These are phyloP conservation scores for Drosophila sucinea DNA, from an alignment of 1,140 invertebrate genomes.

Conservation along the genomic window DNA sequence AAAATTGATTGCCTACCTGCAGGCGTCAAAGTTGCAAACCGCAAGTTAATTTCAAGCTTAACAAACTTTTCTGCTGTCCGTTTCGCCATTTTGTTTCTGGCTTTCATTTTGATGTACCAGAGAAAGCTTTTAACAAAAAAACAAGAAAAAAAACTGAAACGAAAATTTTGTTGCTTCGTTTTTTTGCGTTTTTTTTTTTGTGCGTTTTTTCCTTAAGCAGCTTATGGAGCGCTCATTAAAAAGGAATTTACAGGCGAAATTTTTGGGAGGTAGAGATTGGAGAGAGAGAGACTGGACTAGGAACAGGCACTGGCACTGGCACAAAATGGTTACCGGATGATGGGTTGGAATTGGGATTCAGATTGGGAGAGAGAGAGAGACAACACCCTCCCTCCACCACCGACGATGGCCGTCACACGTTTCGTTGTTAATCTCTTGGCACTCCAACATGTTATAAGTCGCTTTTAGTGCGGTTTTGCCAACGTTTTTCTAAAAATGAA, in stretches of 20 bases:
- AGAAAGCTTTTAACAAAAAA: conserved; percentile 77
- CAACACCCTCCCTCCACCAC: background rate
- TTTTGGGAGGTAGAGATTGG: conserved; percentile 3
- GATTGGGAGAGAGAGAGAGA: background rate
- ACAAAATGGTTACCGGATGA: background rate
- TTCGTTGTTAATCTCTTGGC: conserved; percentile 79
- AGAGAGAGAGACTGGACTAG: background rate
- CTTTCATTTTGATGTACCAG: conserved; percentile 71
- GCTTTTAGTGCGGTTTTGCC: conserved; percentile 79
- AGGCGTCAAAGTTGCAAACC: conserved; percentile 77
- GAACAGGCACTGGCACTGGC: background rate
- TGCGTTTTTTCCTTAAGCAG: conserved; percentile 62
- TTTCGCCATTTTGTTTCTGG: conserved; percentile 25
- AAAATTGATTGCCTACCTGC: conserved; percentile 78
- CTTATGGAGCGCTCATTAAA: conserved; percentile 79
- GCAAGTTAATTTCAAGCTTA: conserved; percentile 81
- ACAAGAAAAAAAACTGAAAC: conserved; percentile 15
- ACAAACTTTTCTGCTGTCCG: conserved; percentile 57
- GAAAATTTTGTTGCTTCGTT: conserved; percentile 58
- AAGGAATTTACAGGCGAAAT: conserved; percentile 74
- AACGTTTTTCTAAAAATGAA: conserved; percentile 69
- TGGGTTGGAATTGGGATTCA: background rate
- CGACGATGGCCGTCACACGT: conserved; percentile 29
- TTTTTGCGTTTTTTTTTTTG: background rate
- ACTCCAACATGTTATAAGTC: conserved; percentile 82